These are phyloP conservation scores for Theretra japonica DNA, from an alignment of 2,888 invertebrate species.

Conservation along the genomic window DNA sequence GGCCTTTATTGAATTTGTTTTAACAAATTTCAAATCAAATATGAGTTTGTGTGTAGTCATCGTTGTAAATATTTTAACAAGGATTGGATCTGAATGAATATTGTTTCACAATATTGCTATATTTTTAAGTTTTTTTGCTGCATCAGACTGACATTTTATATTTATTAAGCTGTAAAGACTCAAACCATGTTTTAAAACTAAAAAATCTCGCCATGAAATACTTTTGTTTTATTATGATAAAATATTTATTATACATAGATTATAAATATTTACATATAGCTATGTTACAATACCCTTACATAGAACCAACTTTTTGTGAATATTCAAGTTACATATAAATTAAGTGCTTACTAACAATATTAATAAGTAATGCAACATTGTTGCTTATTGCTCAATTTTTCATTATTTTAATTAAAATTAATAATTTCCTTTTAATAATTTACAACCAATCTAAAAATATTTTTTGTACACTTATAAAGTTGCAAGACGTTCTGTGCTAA, in stretches of 20 bases:
- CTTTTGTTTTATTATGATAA: slow-evolving; percentile 34
- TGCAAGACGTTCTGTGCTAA: too few species aligned
- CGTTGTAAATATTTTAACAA: too few species aligned
- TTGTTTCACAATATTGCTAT: too few species aligned
- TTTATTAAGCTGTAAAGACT: too few species aligned
- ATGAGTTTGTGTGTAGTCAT: too few species aligned
- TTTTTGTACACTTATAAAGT: neutral
- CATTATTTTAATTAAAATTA: too few species aligned
- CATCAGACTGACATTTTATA: neutral
- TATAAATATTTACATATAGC: slow-evolving; percentile 36
- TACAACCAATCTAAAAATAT: slow-evolving; percentile 12
- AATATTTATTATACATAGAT: slow-evolving; percentile 27
- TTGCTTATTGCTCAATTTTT: neutral
- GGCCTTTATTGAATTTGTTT: too few species aligned
- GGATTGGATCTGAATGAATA: too few species aligned
- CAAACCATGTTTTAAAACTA: too few species aligned
- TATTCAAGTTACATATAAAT: slow-evolving; percentile 1
- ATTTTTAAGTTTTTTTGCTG: neutral
- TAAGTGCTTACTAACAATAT: neutral
- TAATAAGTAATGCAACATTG: slow-evolving; percentile 2
- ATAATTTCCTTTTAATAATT: slow-evolving; percentile 11
- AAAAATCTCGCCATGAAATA: slow-evolving; percentile 34
- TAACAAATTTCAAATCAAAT: too few species aligned
- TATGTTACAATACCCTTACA: slow-evolving; percentile 28
- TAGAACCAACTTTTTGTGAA: slow-evolving; percentile 9